Conservation (phyloP, 1,140 invertebrate species). For the Macrosteles quadrilineatus region DNA sequence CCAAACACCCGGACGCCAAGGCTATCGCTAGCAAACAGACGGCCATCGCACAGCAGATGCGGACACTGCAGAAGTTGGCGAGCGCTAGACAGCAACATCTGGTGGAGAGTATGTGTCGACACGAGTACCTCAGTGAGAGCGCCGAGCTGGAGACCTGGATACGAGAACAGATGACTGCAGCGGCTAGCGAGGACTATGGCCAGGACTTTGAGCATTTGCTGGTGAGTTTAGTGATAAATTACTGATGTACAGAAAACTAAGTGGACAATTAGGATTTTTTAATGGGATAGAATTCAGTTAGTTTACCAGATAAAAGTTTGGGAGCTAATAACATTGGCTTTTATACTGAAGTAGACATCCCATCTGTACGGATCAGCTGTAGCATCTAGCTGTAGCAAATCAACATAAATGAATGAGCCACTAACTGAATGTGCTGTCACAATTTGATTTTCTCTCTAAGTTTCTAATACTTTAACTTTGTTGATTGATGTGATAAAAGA, state of each 20-base stretch:
- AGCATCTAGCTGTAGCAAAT: too few relatives aligned
- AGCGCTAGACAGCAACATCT: constrained; percentile 78
- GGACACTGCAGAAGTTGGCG: constrained; percentile 78
- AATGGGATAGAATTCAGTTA: too few relatives aligned
- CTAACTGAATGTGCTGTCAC: too few relatives aligned
- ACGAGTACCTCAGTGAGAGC: constrained; percentile 91
- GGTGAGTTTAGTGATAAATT: constrained; percentile 54
- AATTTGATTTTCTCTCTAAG: too few relatives aligned
- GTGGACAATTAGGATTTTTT: constrained; percentile 29
- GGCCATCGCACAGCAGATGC: constrained; percentile 74
- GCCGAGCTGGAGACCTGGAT: constrained; percentile 94
- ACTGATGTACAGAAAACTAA: neutral
- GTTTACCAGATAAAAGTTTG: too few relatives aligned
- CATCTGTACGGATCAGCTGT: too few relatives aligned
- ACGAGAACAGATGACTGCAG: constrained; percentile 86
- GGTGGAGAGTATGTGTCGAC: constrained; percentile 85
- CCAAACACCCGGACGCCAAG: constrained; percentile 77
- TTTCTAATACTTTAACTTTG: too few relatives aligned
- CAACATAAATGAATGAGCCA: too few relatives aligned
- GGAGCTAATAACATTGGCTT: too few relatives aligned
- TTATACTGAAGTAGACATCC: too few relatives aligned
- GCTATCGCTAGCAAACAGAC: constrained; percentile 77
- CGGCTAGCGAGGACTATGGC: constrained; percentile 93
- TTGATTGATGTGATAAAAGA: too few relatives aligned
- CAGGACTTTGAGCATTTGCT: constrained; percentile 96